Percentiles rank a stretch among this genome's conserved stretches.
These are phyloP conservation scores for Ptychadena robeensis DNA, from an alignment of 2,797 vertebrate genomes.

Conservation along the genomic window DNA sequence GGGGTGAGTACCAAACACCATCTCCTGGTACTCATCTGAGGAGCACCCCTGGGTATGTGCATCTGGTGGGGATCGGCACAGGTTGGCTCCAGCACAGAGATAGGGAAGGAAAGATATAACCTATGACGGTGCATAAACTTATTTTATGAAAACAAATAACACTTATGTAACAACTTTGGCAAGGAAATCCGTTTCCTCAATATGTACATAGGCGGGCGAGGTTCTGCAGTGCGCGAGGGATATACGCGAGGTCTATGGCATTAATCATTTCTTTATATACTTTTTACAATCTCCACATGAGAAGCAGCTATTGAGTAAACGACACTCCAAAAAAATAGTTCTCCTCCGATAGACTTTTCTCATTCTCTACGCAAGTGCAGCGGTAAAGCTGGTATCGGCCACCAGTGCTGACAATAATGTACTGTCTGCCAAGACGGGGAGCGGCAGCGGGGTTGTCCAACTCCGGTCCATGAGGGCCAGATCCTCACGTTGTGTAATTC, in stretches of 20 bases:
- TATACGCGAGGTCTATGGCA: constrained; percentile 1
- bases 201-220: constrained; percentile 64
- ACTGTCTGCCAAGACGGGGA: constrained; percentile 70
- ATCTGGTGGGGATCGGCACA: background rate
- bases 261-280: constrained; percentile 25
- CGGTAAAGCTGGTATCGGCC: constrained; percentile 57
- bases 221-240: constrained; percentile 24
- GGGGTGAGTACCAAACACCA: too few relatives aligned
- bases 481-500: too few relatives aligned
- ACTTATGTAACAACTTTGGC: constrained; percentile 36
- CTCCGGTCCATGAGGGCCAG: too few relatives aligned
- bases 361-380: constrained; percentile 54
- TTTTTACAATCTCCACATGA: constrained; percentile 26
- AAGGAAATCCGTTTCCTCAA: constrained; percentile 58
- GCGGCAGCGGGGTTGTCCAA: too few relatives aligned
- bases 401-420: constrained; percentile 73
- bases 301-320: background rate
- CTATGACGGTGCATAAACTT: constrained; percentile 59
- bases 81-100: constrained; percentile 50
- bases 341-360: constrained; percentile 13
- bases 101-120: background rate
- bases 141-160: constrained; percentile 69
- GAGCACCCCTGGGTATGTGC: background rate
- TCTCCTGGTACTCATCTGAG: too few relatives aligned
- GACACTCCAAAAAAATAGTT: constrained; percentile 17